Conservation (phyloP, 2,888 invertebrate genomes). For the Cerceris ruficornis region DNA sequence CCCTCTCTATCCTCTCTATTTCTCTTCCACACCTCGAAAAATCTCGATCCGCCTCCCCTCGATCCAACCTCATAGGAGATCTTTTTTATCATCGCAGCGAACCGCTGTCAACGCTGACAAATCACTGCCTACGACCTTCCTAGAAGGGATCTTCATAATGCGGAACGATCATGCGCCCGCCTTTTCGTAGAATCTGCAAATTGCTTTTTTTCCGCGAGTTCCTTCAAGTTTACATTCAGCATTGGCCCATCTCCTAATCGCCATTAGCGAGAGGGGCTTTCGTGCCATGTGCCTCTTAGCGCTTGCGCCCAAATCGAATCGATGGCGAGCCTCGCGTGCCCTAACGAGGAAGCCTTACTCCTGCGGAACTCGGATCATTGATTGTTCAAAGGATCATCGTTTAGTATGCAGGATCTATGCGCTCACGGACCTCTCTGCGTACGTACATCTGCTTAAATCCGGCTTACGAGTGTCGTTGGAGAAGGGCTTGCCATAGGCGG, state of each 20-base stretch:
- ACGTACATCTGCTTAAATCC: conserved; percentile 62
- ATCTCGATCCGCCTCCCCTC: conserved; percentile 7
- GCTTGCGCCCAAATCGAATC: conserved; percentile 23
- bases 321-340: conserved; percentile 51
- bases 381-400: conserved; percentile 66
- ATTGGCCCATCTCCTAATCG: no score
- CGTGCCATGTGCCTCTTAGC: conserved; percentile 29
- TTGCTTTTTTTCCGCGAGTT: conserved; percentile 23
- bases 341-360: conserved; percentile 49
- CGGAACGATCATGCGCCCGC: conserved; percentile 3
- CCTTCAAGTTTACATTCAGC: not conserved
- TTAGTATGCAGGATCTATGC: conserved; percentile 50
- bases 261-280: conserved; percentile 22
- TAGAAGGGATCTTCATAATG: conserved; percentile 57
- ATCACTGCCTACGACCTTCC: conserved; percentile 48
- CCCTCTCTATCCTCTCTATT: conserved; percentile 21
- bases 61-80: conserved; percentile 25
- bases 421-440: conserved; percentile 23
- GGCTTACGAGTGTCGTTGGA: conserved; percentile 52
- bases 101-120: conserved; percentile 65
- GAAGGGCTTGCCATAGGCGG: conserved; percentile 29
- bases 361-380: conserved; percentile 57
- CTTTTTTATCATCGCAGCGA: conserved; percentile 53
- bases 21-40: no score
- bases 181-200: conserved; percentile 33